Percentiles rank a stretch among this genome's conserved stretches.
phyloP scores from a whole-genome alignment of 2,888 invertebrate species.

The Heliothis peltigera region DNA sequence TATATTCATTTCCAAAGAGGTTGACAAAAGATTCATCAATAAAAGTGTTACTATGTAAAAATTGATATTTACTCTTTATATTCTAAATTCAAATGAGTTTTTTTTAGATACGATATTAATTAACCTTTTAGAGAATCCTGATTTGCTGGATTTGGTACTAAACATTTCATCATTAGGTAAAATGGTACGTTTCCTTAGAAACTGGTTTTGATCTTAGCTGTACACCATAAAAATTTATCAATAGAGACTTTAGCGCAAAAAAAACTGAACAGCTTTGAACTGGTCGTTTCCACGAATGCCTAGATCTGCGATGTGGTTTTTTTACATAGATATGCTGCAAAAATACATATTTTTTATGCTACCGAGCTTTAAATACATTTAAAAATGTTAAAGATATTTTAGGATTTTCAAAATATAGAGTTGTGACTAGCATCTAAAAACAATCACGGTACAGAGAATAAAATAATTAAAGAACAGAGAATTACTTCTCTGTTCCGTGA shows the following conservation, averaged over 20 bases:
- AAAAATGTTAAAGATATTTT: background rate
- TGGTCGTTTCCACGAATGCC: slow-evolving; percentile 8
- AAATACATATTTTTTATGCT: slow-evolving; percentile 19
- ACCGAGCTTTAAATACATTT: background rate
- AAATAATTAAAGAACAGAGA: no score
- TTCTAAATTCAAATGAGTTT: background rate
- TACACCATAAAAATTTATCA: background rate
- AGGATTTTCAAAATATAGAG: background rate
- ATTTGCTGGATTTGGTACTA: background rate
- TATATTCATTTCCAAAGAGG: no score
- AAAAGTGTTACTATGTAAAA: no score
- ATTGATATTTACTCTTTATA: no score
- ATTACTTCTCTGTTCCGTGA: no score
- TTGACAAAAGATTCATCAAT: no score
- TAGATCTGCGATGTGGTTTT: background rate
- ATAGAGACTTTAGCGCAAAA: slow-evolving; percentile 23
- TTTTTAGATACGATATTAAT: background rate
- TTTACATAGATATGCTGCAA: slow-evolving; percentile 10
- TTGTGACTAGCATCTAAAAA: background rate
- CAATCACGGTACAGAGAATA: no score
- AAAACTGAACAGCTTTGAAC: slow-evolving; percentile 2
- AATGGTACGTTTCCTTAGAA: background rate
- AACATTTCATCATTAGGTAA: slow-evolving; percentile 5
- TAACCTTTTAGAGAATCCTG: slow-evolving; percentile 14
- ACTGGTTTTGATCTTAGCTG: slow-evolving; percentile 20